Evolutionary conservation across 2,888 invertebrate species (phyloP), one percentile per base, ranked within the genome.

Genomic region (Lasioglossum pauxillum): DNA sequence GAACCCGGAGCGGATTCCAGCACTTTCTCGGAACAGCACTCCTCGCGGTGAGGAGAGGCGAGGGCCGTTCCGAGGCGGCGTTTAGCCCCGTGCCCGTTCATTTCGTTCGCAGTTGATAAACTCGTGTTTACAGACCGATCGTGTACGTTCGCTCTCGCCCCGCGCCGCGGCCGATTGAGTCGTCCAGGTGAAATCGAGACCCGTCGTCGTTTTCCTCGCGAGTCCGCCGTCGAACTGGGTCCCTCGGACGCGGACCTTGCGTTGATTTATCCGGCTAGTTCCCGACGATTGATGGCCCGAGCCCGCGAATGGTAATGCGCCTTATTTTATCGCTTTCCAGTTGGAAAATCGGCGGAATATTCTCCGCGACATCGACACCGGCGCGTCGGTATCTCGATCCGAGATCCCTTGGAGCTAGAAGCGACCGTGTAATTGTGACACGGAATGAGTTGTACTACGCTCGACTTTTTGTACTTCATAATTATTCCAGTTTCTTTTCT

Each of bases 21-120:
- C 84, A 92, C 91, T 92, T 94, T 94, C 94, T 91, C 88, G 93
- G 93, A 94, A 94, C 90, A 88, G 87, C 12, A n/a, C 57, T 57
- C 57, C n/a, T n/a, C n/a, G n/a, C 12, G 23, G 12, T 16, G 64
- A 64, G 27, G 27, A 27, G 35, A 67, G 23, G 4, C 16, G 46
- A 41, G 82, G 44, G 75, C 72, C 77, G 81, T 78, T 57, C n/a
- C 69, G 60, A 74, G 23, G 38, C 78, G 14, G 83, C 79, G 79
- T 78, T 82, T 76, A 81, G 41, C 53, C 67, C 67, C 75, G 60
- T 35, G 41, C 64, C 78, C 77, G 75, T 83, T 86, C 83, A 38
- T 86, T 84, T 79, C 83, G 80, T 74, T 41, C 60, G 31, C 7
- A 60, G 88, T 86, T 85, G 86, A 88, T 79, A 88, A 88, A 91